These are phyloP conservation scores for Samia ricini DNA, from an alignment of 1,140 invertebrate species.

Conservation along the genomic window DNA sequence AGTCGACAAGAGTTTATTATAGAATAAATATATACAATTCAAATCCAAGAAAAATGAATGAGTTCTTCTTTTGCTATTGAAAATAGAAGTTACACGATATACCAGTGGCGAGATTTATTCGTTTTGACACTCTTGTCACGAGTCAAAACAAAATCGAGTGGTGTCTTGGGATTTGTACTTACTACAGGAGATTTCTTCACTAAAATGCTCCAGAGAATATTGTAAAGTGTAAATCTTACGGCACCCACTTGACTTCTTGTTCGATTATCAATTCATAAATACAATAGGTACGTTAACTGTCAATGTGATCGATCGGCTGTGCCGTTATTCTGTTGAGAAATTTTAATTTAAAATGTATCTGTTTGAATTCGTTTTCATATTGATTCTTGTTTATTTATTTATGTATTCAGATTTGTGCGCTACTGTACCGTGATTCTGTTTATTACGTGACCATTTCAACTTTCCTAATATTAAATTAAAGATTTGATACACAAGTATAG, in stretches of 20 bases:
- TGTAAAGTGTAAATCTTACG: conserved; percentile 12
- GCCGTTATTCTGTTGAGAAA: background rate
- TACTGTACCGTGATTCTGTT: too few species aligned
- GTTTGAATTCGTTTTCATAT: background rate
- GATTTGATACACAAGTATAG: too few species aligned
- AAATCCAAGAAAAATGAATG: conserved; percentile 37
- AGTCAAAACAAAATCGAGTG: conserved; percentile 75
- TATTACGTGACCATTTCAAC: too few species aligned
- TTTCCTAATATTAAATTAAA: too few species aligned
- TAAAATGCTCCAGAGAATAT: conserved; percentile 16
- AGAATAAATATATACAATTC: conserved; percentile 29
- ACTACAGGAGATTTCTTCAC: conserved; percentile 46
- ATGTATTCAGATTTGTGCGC: too few species aligned
- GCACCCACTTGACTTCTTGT: conserved; percentile 17
- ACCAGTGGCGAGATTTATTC: conserved; percentile 37
- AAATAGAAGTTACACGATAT: conserved; percentile 26
- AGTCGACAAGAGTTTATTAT: conserved; percentile 42
- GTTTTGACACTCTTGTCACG: conserved; percentile 46
- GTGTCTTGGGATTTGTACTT: conserved; percentile 54
- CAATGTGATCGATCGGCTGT: conserved; percentile 9
- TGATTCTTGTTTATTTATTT: background rate
- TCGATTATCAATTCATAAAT: conserved; percentile 1
- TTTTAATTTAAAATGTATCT: background rate
- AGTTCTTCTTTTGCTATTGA: conserved; percentile 19
- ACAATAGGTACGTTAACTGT: conserved; percentile 14